A percentile compares a stretch with the other conserved stretches of the same genome.
Evolutionary conservation across 2,113 vertebrate species (phyloP).

Genomic region (Trematocara macrostoma): DNA sequence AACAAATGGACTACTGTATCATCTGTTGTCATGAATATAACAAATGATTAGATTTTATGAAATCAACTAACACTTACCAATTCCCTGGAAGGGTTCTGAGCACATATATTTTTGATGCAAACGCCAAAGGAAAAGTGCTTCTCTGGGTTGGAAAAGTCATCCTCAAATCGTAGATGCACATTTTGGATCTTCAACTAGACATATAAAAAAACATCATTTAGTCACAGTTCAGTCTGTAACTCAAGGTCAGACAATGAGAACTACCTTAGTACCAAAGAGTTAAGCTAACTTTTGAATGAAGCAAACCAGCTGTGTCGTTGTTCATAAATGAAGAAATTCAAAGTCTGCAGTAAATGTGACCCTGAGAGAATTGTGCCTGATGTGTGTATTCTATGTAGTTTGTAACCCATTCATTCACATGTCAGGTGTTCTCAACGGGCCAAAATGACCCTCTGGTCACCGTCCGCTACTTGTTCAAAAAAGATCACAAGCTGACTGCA

Average conservation of each 20-base stretch:
- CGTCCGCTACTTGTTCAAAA: neutral
- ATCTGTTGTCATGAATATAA: neutral
- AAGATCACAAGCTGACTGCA: neutral
- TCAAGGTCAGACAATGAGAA: neutral
- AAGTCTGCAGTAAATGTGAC: neutral
- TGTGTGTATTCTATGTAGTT: neutral
- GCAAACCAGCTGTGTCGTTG: neutral
- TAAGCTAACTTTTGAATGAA: neutral
- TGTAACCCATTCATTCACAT: neutral
- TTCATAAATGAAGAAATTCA: neutral
- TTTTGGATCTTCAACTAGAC: slow-evolving; percentile 91
- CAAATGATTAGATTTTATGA: neutral
- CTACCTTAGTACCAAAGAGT: neutral
- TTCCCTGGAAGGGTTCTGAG: slow-evolving; percentile 87
- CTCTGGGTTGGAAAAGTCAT: slow-evolving; percentile 80
- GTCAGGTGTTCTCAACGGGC: neutral
- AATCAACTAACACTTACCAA: slow-evolving; percentile 68
- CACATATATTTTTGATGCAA: slow-evolving; percentile 92
- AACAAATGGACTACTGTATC: neutral
- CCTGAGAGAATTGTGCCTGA: neutral
- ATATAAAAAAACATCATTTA: neutral
- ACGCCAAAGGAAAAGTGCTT: slow-evolving; percentile 88
- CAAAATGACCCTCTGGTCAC: neutral
- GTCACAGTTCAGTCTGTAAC: neutral
- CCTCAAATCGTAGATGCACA: slow-evolving; percentile 94